A percentile compares a stretch with the other conserved stretches of the same genome.
Evolutionary conservation across 2,113 vertebrate genomes (phyloP).

Genomic region (Engystomops pustulosus): DNA sequence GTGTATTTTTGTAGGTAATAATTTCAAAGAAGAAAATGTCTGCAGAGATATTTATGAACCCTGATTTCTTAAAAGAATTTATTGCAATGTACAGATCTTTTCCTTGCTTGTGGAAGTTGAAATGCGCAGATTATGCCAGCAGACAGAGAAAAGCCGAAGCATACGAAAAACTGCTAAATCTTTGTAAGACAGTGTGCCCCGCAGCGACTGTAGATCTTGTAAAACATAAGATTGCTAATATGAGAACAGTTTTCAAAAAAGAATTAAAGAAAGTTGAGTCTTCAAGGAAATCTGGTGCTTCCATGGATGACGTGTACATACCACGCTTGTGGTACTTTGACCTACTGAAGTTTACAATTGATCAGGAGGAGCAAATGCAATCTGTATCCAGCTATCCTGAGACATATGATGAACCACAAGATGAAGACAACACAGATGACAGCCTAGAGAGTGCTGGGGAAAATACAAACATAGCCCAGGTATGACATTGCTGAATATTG

Average conservation of each 20-base stretch:
- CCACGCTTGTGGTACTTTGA: constrained; percentile 50
- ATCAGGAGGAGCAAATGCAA: constrained; percentile 11
- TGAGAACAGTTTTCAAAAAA: constrained; percentile 45
- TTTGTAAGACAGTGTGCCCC: constrained; percentile 40
- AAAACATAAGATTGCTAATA: constrained; percentile 42
- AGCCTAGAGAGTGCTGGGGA: constrained; percentile 43
- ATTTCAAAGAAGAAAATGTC: constrained; percentile 43
- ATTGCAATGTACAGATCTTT: constrained; percentile 35
- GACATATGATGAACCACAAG: constrained; percentile 25
- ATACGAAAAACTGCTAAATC: constrained; percentile 17
- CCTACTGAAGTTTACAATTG: constrained; percentile 29
- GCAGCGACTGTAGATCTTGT: constrained; percentile 28
- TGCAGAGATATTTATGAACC: constrained; percentile 37
- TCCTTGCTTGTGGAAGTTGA: constrained; percentile 47
- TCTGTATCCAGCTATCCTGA: constrained; percentile 26
- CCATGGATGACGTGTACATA: constrained; percentile 24
- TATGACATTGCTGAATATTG: constrained; percentile 9
- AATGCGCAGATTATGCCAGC: constrained; percentile 42
- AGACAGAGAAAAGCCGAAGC: constrained; percentile 30
- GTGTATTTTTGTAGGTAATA: constrained; percentile 32
- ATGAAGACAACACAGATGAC: constrained; percentile 42
- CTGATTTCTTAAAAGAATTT: constrained; percentile 48
- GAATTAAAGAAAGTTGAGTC: constrained; percentile 38
- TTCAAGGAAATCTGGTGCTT: constrained; percentile 36
- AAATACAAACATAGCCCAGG: constrained; percentile 30